Evolutionary conservation across 2,113 vertebrate genomes (phyloP).

Genomic region (Podarcis muralis): DNA sequence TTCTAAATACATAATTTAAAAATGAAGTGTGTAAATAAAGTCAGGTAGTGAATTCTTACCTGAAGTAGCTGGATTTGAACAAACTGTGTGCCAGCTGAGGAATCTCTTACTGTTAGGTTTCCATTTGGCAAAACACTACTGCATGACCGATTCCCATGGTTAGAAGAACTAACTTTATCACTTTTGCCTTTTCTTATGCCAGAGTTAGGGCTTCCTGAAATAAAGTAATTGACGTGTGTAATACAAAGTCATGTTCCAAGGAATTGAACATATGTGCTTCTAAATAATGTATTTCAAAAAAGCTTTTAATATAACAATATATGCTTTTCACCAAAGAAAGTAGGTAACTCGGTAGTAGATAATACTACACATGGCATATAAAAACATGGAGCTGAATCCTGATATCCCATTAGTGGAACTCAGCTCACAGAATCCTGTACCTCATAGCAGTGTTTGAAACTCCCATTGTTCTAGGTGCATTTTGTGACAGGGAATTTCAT

Average conservation of each 20-base stretch:
- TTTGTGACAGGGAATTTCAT: too few species aligned
- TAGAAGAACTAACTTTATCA: slow-evolving; percentile 64
- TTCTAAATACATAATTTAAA: background rate
- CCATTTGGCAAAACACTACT: slow-evolving; percentile 77
- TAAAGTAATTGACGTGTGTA: background rate
- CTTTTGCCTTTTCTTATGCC: slow-evolving; percentile 82
- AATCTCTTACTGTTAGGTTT: slow-evolving; percentile 82
- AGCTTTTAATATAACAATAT: too few species aligned
- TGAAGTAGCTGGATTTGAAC: slow-evolving; percentile 92
- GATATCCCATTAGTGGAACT: too few species aligned
- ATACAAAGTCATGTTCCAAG: background rate
- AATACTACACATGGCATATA: too few species aligned
- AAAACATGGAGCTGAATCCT: too few species aligned
- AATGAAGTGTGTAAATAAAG: background rate
- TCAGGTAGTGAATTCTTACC: slow-evolving; percentile 75
- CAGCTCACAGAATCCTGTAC: too few species aligned
- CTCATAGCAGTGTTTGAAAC: too few species aligned
- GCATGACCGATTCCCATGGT: slow-evolving; percentile 70
- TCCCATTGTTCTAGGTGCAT: too few species aligned
- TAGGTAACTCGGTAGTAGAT: too few species aligned
- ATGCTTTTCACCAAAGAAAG: too few species aligned
- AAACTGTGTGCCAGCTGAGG: slow-evolving; percentile 83
- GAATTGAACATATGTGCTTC: too few species aligned
- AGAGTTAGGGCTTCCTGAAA: slow-evolving; percentile 73
- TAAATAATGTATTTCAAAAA: too few species aligned